These are phyloP conservation scores for Mola mola DNA, from an alignment of 2,113 vertebrate genomes.

Conservation along the genomic window DNA sequence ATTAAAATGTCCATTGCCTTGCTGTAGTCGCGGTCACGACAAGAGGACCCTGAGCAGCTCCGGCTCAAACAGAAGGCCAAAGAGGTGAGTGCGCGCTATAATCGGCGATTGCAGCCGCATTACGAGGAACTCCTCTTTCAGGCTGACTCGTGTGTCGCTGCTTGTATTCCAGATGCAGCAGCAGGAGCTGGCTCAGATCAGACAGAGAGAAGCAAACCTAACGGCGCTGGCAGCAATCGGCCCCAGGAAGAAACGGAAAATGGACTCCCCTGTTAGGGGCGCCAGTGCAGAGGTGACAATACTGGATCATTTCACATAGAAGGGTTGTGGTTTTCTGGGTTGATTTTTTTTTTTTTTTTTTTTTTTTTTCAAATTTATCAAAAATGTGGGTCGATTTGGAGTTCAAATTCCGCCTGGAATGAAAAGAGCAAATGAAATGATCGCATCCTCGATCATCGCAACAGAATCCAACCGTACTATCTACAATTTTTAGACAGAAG, in stretches of 20 bases:
- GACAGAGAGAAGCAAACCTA: constrained; percentile 92
- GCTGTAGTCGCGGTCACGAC: constrained; percentile 89
- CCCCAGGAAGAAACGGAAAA: constrained; percentile 90
- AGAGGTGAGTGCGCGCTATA: constrained; percentile 80
- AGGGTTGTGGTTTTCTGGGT: background rate
- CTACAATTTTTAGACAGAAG: no score
- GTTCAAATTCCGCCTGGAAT: no score
- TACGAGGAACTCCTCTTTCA: no score
- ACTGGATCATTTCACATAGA: background rate
- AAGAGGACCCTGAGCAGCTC: constrained; percentile 93
- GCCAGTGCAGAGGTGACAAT: constrained; percentile 86
- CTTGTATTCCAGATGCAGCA: constrained; percentile 88
- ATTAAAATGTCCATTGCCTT: constrained; percentile 39
- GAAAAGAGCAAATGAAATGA: no score
- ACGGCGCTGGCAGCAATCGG: constrained; percentile 91
- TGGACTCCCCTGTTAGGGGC: constrained; percentile 85
- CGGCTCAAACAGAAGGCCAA: constrained; percentile 93
- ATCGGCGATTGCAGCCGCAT: background rate
- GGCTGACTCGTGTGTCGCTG: background rate
- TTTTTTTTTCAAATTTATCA: no score
- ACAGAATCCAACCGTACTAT: no score
- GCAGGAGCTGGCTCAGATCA: constrained; percentile 91
- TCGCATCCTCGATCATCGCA: no score
- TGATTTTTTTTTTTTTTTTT: background rate
- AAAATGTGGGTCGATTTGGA: no score